These are phyloP conservation scores for Pandemis heparana DNA, from an alignment of 2,888 invertebrate species.

Conservation along the genomic window DNA sequence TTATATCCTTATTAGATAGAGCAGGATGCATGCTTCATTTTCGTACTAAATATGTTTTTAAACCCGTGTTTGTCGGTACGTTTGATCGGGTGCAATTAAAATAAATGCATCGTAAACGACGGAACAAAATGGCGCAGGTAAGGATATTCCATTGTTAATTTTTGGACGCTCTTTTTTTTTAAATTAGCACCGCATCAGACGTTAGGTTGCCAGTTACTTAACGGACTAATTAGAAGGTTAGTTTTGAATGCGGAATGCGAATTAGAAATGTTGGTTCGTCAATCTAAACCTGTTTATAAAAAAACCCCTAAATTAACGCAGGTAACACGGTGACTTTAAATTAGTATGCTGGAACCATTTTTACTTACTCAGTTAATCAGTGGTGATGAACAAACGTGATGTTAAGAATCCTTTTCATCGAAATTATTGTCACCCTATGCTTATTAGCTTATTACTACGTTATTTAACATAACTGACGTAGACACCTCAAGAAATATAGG, in stretches of 20 bases:
- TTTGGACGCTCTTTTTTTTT: slow-evolving; percentile 46
- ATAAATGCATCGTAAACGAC: slow-evolving; percentile 78
- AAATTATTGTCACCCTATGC: no score
- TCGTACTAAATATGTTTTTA: slow-evolving; percentile 19
- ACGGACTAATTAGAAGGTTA: background rate
- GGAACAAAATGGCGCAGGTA: slow-evolving; percentile 74
- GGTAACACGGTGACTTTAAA: no score
- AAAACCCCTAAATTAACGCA: no score
- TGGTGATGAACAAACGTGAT: no score
- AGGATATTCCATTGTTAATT: slow-evolving; percentile 1
- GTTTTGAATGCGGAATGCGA: background rate
- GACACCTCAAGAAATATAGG: no score
- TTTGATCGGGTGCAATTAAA: slow-evolving; percentile 82
- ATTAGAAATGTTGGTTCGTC: no score
- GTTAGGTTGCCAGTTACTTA: slow-evolving; percentile 1
- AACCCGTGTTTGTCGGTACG: slow-evolving; percentile 60
- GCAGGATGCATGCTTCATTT: background rate
- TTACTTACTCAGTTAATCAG: no score
- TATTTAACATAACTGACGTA: no score
- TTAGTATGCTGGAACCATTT: no score
- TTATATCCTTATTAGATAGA: background rate
- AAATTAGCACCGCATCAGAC: slow-evolving; percentile 15
- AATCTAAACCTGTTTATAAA: no score
- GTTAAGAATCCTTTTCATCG: no score
- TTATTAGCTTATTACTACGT: no score